A percentile compares a stretch with the other conserved stretches of the same genome.
Evolutionary conservation across 2,888 invertebrate genomes (phyloP).

Genomic region (Eilema sororculum): DNA sequence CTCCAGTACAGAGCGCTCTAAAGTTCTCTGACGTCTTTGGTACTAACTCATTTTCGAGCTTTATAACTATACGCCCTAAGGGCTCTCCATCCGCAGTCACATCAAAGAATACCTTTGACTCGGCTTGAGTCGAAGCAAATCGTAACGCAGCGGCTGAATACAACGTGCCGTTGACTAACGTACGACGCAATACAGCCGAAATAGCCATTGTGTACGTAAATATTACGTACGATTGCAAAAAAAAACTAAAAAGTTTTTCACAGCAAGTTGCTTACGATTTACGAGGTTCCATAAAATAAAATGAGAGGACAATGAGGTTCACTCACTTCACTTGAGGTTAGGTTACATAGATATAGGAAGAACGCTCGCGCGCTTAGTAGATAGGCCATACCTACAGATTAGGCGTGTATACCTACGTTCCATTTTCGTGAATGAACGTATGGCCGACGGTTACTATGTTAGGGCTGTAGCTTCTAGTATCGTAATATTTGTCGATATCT

Average conservation of each 20-base stretch:
- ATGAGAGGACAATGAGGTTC: too few relatives aligned
- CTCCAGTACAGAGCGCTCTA: conserved; percentile 93
- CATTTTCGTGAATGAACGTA: too few relatives aligned
- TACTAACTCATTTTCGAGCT: conserved; percentile 95
- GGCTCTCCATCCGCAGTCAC: conserved; percentile 93
- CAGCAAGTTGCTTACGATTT: not conserved
- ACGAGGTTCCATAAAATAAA: not conserved
- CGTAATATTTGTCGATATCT: too few relatives aligned
- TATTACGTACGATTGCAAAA: conserved; percentile 18
- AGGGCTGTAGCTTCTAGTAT: too few relatives aligned
- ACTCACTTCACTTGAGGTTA: too few relatives aligned
- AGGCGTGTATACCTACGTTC: too few relatives aligned
- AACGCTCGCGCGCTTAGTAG: too few relatives aligned
- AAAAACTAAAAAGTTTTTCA: not conserved
- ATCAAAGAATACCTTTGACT: conserved; percentile 93
- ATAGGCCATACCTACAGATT: too few relatives aligned
- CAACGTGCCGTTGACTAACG: conserved; percentile 73
- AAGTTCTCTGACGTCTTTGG: conserved; percentile 98
- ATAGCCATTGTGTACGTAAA: conserved; percentile 61
- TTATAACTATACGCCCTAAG: conserved; percentile 95
- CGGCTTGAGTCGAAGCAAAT: conserved; percentile 75
- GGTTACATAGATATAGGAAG: too few relatives aligned
- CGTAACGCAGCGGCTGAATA: conserved; percentile 79
- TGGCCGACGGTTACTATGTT: too few relatives aligned
- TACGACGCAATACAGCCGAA: conserved; percentile 67